Evolutionary conservation across 1,140 invertebrate genomes (phyloP).

Genomic region (Amyelois transitella): DNA sequence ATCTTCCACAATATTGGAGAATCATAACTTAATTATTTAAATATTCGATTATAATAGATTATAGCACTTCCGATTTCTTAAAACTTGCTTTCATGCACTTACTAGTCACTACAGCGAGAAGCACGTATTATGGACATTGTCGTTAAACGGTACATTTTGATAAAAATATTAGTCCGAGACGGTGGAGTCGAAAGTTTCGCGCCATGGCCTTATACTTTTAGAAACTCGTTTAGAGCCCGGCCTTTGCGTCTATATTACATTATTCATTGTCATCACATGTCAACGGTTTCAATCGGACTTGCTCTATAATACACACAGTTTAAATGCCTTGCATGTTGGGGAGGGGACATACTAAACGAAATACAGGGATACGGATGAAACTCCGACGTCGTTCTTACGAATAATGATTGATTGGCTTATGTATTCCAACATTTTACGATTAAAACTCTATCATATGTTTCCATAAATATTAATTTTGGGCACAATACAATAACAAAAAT

Average conservation of each 20-base stretch:
- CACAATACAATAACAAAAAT: constrained; percentile 73
- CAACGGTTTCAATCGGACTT: constrained; percentile 23
- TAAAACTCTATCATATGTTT: constrained; percentile 42
- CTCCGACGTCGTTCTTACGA: background rate
- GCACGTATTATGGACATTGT: constrained; percentile 31
- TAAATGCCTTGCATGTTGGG: constrained; percentile 38
- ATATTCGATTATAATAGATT: constrained; percentile 74
- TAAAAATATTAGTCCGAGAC: background rate
- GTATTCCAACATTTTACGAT: constrained; percentile 24
- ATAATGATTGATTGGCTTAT: background rate
- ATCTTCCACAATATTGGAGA: constrained; percentile 75
- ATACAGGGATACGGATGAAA: background rate
- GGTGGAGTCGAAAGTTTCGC: background rate
- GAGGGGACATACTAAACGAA: constrained; percentile 15
- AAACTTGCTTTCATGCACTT: constrained; percentile 53
- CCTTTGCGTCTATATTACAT: background rate
- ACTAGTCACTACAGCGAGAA: constrained; percentile 58
- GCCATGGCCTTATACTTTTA: background rate
- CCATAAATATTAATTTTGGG: constrained; percentile 68
- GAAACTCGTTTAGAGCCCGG: background rate
- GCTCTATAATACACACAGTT: constrained; percentile 41
- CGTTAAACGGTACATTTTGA: constrained; percentile 15
- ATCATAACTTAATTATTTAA: constrained; percentile 76
- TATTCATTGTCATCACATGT: constrained; percentile 24
- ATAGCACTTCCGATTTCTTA: constrained; percentile 65